phyloP scores from a whole-genome alignment of 2,888 invertebrate genomes.

The Anodontia alba region DNA sequence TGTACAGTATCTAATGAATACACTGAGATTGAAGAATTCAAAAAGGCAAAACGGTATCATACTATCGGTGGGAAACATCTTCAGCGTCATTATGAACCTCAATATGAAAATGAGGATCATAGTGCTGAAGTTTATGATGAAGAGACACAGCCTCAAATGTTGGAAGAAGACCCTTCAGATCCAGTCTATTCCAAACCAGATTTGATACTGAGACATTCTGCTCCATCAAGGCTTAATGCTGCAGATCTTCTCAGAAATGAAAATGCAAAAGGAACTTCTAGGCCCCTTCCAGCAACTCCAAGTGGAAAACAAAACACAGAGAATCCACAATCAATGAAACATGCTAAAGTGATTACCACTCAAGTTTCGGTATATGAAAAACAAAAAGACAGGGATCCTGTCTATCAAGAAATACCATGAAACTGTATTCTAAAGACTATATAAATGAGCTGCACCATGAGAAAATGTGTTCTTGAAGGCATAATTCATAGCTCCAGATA shows the following conservation, averaged over 20 bases:
- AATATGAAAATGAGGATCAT: neutral
- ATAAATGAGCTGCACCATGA: too few relatives aligned
- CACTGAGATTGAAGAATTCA: conserved; percentile 46
- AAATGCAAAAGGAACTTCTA: conserved; percentile 24
- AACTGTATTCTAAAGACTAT: too few relatives aligned
- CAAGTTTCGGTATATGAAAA: conserved; percentile 47
- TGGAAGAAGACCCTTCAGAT: neutral
- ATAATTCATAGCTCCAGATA: too few relatives aligned
- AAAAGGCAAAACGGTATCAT: conserved; percentile 38
- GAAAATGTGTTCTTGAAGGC: too few relatives aligned
- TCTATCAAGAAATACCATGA: conserved; percentile 15
- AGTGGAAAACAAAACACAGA: neutral
- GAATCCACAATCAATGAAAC: neutral
- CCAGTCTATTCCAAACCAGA: conserved; percentile 23
- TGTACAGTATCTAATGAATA: conserved; percentile 46
- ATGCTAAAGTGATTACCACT: conserved; percentile 27
- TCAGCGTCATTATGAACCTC: conserved; percentile 35
- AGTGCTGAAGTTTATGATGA: neutral
- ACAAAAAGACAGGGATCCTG: neutral
- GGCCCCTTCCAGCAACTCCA: conserved; percentile 60
- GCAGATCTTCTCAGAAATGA: conserved; percentile 35
- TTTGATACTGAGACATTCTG: conserved; percentile 47
- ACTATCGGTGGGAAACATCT: conserved; percentile 24
- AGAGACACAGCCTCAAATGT: neutral
- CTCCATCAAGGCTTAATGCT: conserved; percentile 57